Conservation (phyloP, 1,140 invertebrate genomes). For the Trichomalopsis sarcophagae region DNA sequence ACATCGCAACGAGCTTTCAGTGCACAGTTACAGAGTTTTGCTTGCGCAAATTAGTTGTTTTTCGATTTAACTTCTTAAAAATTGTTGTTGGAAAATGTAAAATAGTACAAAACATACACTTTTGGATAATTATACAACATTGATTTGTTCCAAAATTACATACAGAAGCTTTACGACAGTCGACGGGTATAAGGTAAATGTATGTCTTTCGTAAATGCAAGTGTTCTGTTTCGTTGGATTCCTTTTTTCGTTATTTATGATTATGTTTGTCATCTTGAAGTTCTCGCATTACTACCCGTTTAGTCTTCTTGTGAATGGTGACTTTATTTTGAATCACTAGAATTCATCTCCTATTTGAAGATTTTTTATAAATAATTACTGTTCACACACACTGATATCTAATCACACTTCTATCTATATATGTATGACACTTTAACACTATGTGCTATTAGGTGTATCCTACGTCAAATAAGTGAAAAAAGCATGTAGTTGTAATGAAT, state of each 20-base stretch:
- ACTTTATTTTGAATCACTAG: neutral
- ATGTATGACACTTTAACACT: neutral
- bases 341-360: too few relatives aligned
- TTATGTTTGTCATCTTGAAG: neutral
- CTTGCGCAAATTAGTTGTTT: neutral
- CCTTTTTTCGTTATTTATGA: slow-evolving; percentile 11
- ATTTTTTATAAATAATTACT: too few relatives aligned
- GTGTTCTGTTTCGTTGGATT: slow-evolving; percentile 14
- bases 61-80: neutral
- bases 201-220: slow-evolving; percentile 28
- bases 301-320: neutral
- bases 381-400: neutral
- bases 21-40: slow-evolving; percentile 16
- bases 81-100: neutral
- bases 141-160: slow-evolving; percentile 59
- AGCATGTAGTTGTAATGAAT: neutral
- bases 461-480: neutral
- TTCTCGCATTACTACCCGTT: neutral
- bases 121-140: slow-evolving; percentile 53
- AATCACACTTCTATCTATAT: neutral
- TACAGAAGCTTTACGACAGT: slow-evolving; percentile 56
- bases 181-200: slow-evolving; percentile 56
- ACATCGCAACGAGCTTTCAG: neutral
- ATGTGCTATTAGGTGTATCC: neutral
- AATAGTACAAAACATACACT: slow-evolving; percentile 21